These are phyloP conservation scores for Opisthocomus hoazin DNA, from an alignment of 2,113 vertebrate species.

Conservation along the genomic window DNA sequence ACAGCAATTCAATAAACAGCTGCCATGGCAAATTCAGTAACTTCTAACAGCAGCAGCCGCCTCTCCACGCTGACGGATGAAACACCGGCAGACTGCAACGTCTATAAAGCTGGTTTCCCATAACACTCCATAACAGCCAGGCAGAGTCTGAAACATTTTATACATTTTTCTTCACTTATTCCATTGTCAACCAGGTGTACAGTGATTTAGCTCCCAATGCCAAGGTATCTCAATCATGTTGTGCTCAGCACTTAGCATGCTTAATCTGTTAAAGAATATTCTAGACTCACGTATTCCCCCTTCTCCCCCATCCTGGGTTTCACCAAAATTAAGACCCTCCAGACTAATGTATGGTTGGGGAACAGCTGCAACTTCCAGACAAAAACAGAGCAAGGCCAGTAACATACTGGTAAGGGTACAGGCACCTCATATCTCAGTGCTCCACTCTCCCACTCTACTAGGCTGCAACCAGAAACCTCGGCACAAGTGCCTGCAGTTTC, in stretches of 20 bases:
- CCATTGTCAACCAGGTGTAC: neutral
- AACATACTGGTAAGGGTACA: neutral
- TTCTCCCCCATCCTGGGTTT: fast-evolving
- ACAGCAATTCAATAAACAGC: neutral
- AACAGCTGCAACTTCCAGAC: neutral
- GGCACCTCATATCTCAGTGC: neutral
- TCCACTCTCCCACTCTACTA: neutral
- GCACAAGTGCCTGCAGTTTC: neutral
- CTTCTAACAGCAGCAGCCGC: neutral
- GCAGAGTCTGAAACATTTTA: neutral
- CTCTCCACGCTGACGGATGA: neutral
- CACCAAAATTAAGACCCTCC: neutral
- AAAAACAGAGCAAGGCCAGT: neutral
- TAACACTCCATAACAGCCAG: neutral
- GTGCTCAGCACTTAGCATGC: neutral
- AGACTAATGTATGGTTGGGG: neutral
- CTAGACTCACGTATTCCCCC: neutral
- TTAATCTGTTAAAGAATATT: neutral
- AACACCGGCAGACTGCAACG: neutral
- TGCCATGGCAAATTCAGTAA: neutral
- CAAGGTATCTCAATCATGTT: neutral
- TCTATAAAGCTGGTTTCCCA: neutral
- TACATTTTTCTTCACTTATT: neutral
- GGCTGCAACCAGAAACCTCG: neutral
- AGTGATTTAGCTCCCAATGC: neutral